phyloP scores from a whole-genome alignment of 2,888 invertebrate species.

The Andrena dorsata region DNA sequence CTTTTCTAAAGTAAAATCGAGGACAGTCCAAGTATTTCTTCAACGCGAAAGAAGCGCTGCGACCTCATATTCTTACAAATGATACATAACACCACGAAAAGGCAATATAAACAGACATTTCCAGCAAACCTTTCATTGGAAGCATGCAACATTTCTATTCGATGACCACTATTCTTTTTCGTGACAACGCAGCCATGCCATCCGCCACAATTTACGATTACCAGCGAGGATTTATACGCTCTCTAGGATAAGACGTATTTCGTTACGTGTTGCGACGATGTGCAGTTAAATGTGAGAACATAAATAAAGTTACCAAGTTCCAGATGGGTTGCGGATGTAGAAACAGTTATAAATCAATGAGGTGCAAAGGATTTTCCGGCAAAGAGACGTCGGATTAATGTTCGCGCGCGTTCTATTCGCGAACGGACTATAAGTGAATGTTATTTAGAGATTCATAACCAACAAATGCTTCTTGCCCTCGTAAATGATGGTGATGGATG shows the following conservation, averaged over 20 bases:
- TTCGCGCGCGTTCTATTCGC: slow-evolving; percentile 11
- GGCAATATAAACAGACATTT: not conserved
- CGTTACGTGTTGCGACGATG: not conserved
- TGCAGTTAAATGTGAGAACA: slow-evolving; percentile 8
- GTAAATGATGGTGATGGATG: slow-evolving; percentile 62
- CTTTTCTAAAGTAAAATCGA: too few species aligned
- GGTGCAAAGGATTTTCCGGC: slow-evolving; percentile 35
- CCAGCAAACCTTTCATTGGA: not conserved
- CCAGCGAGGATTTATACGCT: slow-evolving; percentile 23
- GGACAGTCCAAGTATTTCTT: not conserved
- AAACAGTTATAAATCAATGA: slow-evolving; percentile 55
- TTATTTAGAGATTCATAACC: slow-evolving; percentile 33
- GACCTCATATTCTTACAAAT: too few species aligned
- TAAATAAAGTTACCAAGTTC: slow-evolving; percentile 36
- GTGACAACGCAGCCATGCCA: not conserved
- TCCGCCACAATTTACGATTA: not conserved
- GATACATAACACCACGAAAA: not conserved
- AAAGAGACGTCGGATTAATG: slow-evolving; percentile 26
- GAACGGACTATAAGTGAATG: slow-evolving; percentile 19
- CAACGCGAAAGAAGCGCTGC: not conserved
- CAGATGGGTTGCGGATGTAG: slow-evolving; percentile 18
- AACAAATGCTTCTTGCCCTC: slow-evolving; percentile 46
- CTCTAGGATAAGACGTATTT: not conserved
- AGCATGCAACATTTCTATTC: not conserved
- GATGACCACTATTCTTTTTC: not conserved